A percentile compares a stretch with the other conserved stretches of the same genome.
These are phyloP conservation scores for Picus viridis DNA, from an alignment of 2,797 vertebrate species.

Conservation along the genomic window DNA sequence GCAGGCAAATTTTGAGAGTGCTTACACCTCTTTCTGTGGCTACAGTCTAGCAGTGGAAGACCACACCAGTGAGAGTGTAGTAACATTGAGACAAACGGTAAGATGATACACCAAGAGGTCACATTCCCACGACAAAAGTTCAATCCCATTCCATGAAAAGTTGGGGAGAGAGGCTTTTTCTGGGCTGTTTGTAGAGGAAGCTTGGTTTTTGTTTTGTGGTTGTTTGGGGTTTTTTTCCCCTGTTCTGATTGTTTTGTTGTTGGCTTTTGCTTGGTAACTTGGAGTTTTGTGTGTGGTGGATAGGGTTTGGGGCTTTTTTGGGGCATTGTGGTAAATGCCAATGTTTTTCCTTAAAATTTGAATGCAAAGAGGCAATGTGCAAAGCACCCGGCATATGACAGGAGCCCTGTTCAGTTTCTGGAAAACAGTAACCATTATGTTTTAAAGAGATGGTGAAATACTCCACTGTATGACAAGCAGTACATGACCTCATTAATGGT, in stretches of 20 bases:
- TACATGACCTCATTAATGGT: neutral
- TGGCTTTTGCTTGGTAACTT: neutral
- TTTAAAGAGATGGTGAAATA: neutral
- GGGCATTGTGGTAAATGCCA: neutral
- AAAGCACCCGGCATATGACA: neutral
- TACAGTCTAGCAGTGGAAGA: neutral
- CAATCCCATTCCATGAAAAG: neutral
- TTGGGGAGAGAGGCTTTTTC: too few species aligned
- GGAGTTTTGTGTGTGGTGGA: neutral
- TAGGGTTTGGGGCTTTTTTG: neutral
- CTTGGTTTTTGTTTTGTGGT: too few species aligned
- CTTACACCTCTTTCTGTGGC: neutral
- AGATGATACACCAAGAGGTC: neutral
- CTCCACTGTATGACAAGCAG: neutral
- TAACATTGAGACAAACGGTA: accelerated
- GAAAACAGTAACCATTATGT: neutral
- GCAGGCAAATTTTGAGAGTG: neutral
- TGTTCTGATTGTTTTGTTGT: neutral
- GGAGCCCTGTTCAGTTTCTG: neutral
- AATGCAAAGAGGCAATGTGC: neutral
- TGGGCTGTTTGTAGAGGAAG: too few species aligned
- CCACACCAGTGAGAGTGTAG: neutral
- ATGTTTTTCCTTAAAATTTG: neutral
- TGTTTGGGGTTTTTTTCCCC: too few species aligned
- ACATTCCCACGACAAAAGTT: accelerated